A percentile compares a stretch with the other conserved stretches of the same genome.
Evolutionary conservation across 2,113 vertebrate species (phyloP).

Genomic region (Datnioides undecimradiatus): DNA sequence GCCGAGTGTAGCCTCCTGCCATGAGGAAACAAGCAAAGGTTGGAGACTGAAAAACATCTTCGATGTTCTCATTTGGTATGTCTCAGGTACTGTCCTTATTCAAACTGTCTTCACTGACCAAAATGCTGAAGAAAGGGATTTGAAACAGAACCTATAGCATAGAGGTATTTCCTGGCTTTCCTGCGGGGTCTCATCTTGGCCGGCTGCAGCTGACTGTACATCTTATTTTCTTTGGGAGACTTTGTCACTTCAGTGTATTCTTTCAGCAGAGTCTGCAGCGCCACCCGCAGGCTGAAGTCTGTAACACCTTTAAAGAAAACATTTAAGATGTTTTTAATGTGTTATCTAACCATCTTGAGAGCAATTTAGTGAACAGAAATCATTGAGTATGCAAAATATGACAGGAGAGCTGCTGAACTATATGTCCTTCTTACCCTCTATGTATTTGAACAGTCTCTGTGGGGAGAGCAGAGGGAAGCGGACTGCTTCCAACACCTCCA

Average conservation of each 20-base stretch:
- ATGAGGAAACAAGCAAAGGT: background rate
- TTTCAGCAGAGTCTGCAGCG: slow-evolving; percentile 96
- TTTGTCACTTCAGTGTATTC: slow-evolving; percentile 95
- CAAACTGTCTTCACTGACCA: background rate
- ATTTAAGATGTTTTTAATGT: background rate
- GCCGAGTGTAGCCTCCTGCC: slow-evolving; percentile 94
- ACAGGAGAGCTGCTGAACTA: background rate
- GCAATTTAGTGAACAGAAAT: background rate
- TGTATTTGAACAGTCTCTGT: slow-evolving; percentile 94
- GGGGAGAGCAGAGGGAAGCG: slow-evolving; percentile 94
- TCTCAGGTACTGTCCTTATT: background rate
- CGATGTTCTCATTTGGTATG: background rate
- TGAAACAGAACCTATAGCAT: slow-evolving; percentile 90
- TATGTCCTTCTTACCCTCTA: slow-evolving; percentile 87
- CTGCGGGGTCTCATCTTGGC: slow-evolving; percentile 92
- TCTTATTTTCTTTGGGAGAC: slow-evolving; percentile 93
- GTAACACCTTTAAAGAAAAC: slow-evolving; percentile 84
- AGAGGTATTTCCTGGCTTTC: slow-evolving; percentile 98
- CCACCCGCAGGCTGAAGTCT: slow-evolving; percentile 97
- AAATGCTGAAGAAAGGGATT: background rate
- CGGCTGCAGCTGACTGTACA: slow-evolving; percentile 90
- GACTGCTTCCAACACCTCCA: slow-evolving; percentile 94
- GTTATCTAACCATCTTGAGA: background rate
- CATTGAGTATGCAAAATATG: background rate
- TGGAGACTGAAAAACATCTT: background rate